These are phyloP conservation scores for Procavia capensis DNA, from an alignment of 2,113 vertebrate species.

Conservation along the genomic window DNA sequence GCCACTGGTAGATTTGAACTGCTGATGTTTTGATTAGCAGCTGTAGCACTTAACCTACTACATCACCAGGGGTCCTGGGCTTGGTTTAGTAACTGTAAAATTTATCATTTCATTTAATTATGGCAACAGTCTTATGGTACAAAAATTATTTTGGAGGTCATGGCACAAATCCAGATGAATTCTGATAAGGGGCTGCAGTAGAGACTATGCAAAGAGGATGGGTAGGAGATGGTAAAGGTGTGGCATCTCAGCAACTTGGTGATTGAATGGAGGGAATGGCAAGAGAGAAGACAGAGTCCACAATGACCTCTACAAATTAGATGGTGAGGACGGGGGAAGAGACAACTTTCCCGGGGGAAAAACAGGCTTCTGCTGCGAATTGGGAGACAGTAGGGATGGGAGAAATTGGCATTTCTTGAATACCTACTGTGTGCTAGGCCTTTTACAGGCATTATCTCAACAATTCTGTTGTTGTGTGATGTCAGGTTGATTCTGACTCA, in stretches of 20 bases:
- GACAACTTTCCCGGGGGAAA: not conserved
- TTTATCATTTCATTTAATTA: not conserved
- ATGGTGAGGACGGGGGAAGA: not conserved
- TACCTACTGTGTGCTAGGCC: not conserved
- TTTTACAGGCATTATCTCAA: not conserved
- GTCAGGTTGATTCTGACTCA: not conserved
- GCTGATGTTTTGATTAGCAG: no score
- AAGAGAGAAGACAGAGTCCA: not conserved
- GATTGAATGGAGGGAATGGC: not conserved
- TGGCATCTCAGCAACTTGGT: not conserved
- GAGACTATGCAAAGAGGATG: not conserved
- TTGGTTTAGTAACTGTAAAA: not conserved
- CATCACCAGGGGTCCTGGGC: not conserved
- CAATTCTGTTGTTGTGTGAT: not conserved
- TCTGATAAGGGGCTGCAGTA: not conserved
- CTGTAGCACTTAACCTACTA: no score
- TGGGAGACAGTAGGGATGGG: not conserved
- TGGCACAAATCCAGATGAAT: not conserved
- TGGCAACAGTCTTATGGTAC: not conserved
- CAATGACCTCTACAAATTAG: not conserved
- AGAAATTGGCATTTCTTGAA: not conserved
- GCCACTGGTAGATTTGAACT: no score
- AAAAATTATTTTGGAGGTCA: slow-evolving; percentile 38
- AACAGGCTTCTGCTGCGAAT: not conserved
- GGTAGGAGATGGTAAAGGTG: not conserved